Evolutionary conservation across 2,888 invertebrate species (phyloP), one percentile per base, ranked within the genome.

Genomic region (Deilephila porcellus): DNA sequence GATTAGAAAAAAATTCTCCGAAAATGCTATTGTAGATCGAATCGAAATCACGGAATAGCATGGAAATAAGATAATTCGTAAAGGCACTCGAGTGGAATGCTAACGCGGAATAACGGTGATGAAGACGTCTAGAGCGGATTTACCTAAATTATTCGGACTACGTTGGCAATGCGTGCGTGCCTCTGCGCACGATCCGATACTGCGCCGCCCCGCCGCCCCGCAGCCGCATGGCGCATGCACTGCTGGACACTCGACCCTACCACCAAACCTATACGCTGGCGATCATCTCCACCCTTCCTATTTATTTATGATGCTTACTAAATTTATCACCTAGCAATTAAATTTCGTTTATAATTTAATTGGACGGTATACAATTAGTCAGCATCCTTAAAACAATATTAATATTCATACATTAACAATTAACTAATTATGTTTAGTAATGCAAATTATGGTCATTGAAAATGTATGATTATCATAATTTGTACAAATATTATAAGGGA

Each of bases 61-160:
- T 89, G 83, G 86, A 89, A 90, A 91, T 90, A 88, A 91, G 90
- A 93, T 92, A 88, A 91, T 92, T 91, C 87, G 84, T 86, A 81
- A 80, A 85, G 85, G 82, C 81, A 78, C 81, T 83, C 80, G 88
- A 77, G 80, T 81, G 76, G 92, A 93, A 94, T 93, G 85, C 82
- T 90, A 92, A 93, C 82, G 77, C 81, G 77, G 76, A 83, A 77
- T 93, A 94, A 93, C 93, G 93, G 93, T 90, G 84, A 83, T 83
- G 84, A 82, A 77, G 82, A 85, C 82, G 89, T 91, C 91, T 92
- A 86, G 85, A 85, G 84, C 84, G 86, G 90, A 91, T 92, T 92
- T 92, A 90, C 88, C 89, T 92, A 91, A 93, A 92, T 89, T 92
- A 92, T 93, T 93, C 91, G 88, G 88, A 86, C 85, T 89, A 87